A percentile compares a stretch with the other conserved stretches of the same genome.
phyloP scores from a whole-genome alignment of 2,888 invertebrate genomes.

The Athalia cordata region DNA sequence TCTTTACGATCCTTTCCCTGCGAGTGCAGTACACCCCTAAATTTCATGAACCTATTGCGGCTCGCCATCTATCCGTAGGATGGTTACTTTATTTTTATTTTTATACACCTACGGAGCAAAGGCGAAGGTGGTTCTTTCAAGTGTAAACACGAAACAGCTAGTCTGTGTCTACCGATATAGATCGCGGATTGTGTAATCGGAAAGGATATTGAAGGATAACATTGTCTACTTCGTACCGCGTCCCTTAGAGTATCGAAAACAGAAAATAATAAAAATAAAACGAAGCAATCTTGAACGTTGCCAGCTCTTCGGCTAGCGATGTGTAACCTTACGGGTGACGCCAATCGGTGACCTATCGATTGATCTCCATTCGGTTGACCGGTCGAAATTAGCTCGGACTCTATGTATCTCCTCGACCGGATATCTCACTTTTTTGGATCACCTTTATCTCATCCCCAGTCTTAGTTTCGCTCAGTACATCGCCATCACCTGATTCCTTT shows the following conservation, averaged over 20 bases:
- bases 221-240: background rate
- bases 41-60: no score
- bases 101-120: background rate
- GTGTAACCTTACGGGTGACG: background rate
- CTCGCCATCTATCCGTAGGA: no score
- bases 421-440: background rate
- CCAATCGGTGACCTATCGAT: constrained; percentile 10
- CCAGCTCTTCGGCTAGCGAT: background rate
- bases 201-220: constrained; percentile 15
- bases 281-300: constrained; percentile 15
- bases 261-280: constrained; percentile 9
- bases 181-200: background rate
- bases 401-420: constrained; percentile 8
- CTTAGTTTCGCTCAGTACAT: constrained; percentile 1
- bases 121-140: constrained; percentile 2
- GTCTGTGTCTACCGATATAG: background rate
- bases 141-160: constrained; percentile 11
- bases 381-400: constrained; percentile 27
- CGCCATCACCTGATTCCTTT: background rate
- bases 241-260: constrained; percentile 19
- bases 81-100: constrained; percentile 6
- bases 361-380: constrained; percentile 22
- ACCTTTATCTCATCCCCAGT: constrained; percentile 5
- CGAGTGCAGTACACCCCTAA: no score
- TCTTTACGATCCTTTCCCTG: no score